Percentiles rank a stretch among this genome's conserved stretches.
phyloP scores from a whole-genome alignment of 2,888 invertebrate genomes.

The Pachydiplax longipennis region DNA sequence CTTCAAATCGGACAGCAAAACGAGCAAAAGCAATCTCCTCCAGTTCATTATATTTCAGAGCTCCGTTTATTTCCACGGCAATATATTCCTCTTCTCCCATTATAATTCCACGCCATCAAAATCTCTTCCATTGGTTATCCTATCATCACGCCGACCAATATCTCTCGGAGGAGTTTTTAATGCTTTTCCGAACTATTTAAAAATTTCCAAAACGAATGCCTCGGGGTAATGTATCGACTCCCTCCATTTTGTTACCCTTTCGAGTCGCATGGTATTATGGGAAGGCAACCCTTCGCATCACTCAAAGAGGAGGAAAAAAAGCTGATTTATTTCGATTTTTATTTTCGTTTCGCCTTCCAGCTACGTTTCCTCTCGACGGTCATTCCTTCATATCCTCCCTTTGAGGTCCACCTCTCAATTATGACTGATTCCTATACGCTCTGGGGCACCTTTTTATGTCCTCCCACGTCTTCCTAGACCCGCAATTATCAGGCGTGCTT shows the following conservation, averaged over 20 bases:
- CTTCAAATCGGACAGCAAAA: slow-evolving; percentile 3
- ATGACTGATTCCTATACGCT: slow-evolving; percentile 33
- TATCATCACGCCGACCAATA: slow-evolving; percentile 41
- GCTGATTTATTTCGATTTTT: not conserved
- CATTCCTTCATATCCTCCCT: not conserved
- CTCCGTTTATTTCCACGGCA: slow-evolving; percentile 28
- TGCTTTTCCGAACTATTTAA: slow-evolving; percentile 39
- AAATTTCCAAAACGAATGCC: slow-evolving; percentile 29
- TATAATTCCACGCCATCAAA: slow-evolving; percentile 21
- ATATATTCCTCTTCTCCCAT: slow-evolving; percentile 23
- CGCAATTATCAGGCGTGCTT: slow-evolving; percentile 29
- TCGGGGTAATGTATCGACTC: slow-evolving; percentile 22
- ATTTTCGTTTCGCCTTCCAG: slow-evolving; percentile 19
- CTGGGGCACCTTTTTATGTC: not conserved
- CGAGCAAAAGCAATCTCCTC: not conserved
- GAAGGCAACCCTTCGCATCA: slow-evolving; percentile 3
- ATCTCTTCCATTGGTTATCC: slow-evolving; percentile 40
- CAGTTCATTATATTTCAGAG: slow-evolving; percentile 37
- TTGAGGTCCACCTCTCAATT: slow-evolving; percentile 40
- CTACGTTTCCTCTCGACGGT: not conserved
- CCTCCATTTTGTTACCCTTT: not conserved
- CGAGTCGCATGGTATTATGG: slow-evolving; percentile 25
- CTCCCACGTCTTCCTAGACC: not conserved
- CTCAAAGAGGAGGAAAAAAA: not conserved
- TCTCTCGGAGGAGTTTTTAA: slow-evolving; percentile 37